Evolutionary conservation across 30 jellyfish, hydroid and myxozoan species (phyloP).

Genomic region (Hydractinia echinata): DNA sequence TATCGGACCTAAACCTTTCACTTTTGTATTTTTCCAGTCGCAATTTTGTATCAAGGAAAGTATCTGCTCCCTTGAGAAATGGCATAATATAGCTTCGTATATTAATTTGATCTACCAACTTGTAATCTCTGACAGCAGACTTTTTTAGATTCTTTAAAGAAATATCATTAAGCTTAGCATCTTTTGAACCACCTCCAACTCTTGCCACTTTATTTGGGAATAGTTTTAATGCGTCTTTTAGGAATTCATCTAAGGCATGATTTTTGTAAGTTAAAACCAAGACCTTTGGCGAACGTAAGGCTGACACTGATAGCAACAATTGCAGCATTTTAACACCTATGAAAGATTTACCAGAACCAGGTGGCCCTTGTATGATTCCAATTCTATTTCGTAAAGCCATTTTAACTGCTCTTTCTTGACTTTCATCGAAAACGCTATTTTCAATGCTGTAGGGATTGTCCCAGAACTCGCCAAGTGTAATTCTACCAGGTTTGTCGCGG

Average conservation of each 20-base stretch:
- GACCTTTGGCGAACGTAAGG: constrained; percentile 38
- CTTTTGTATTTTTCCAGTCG: neutral
- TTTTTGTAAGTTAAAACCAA: constrained; percentile 62
- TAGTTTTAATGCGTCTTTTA: constrained; percentile 22
- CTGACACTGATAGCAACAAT: constrained; percentile 30
- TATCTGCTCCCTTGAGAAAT: constrained; percentile 27
- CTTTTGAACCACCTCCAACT: constrained; percentile 31
- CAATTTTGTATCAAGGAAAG: neutral
- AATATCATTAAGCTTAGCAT: neutral
- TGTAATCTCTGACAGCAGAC: neutral
- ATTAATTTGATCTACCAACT: constrained; percentile 14
- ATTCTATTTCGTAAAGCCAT: constrained; percentile 28
- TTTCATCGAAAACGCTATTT: constrained; percentile 37
- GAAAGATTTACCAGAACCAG: constrained; percentile 69
- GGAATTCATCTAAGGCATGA: constrained; percentile 75
- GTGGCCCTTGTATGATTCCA: constrained; percentile 78
- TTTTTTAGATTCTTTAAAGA: neutral
- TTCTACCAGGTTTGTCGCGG: neutral
- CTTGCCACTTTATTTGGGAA: constrained; percentile 9
- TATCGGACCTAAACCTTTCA: neutral
- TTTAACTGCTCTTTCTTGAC: constrained; percentile 47
- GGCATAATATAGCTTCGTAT: constrained; percentile 3
- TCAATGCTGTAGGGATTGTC: neutral
- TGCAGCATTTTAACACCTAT: constrained; percentile 49
- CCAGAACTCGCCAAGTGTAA: neutral